Evolutionary conservation across 1,140 invertebrate genomes (phyloP), one percentile per base, ranked within the genome.

Genomic region (Cherax quadricarinatus): DNA sequence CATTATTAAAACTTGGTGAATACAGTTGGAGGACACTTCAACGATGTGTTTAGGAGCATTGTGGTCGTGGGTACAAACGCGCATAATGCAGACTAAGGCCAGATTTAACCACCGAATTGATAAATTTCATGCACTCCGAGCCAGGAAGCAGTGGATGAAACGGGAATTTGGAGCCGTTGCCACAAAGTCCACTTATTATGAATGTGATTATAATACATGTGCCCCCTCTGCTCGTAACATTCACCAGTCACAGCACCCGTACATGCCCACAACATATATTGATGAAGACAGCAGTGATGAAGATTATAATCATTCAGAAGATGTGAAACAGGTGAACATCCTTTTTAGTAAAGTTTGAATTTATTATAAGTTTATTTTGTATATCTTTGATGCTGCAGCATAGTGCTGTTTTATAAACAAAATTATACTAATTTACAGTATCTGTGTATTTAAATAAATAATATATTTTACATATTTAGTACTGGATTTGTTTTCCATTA

Each of bases 91-190:
- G 73, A 53, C 87, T 53, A 88, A 93, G 80, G 93, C 93, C 41
- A 82, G 93, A 57, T 88, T 93, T 24, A 85, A 83, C 16, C 91
- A 93, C 81, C 89, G 86, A 21, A 51, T 91, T 18, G 93, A 91
- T 24, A 89, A 88, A 49, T 88, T 73, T 57, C 93, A 79, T 16
- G 89, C 89, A 30, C 85, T 60, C 12, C 78, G 81, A 12, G 93
- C 90, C 70, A 83, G 93, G n/a, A 86, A 91, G 41, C 93, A 79
- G 18, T 93, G 93, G 93, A 83, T 93, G 21, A 73, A 88, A 30
- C 62, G 86, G n/a, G 86, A 93, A 82, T 75, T 82, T 53, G 41
- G 66, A n/a, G 66, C 79, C 48, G 79, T 18, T 81, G 24, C 48
- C 41, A 24, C 70, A 60, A 80, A 53, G 66, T 57, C 53, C 48